Evolutionary conservation across 2,888 invertebrate genomes (phyloP).

Genomic region (Eristalis tenax): DNA sequence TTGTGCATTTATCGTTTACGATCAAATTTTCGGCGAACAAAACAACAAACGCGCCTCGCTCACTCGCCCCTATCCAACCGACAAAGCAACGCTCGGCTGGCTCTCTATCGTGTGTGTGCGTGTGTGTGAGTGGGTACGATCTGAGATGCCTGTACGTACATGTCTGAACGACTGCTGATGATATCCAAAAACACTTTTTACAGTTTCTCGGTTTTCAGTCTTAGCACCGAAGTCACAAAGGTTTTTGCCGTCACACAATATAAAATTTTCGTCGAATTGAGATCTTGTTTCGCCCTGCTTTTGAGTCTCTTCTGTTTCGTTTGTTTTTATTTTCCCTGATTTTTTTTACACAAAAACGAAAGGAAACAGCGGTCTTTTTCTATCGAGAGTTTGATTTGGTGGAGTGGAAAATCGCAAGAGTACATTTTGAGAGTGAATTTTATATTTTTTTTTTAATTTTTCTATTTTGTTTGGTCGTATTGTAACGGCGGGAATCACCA

Average conservation of each 20-base stretch:
- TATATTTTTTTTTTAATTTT: conserved; percentile 4
- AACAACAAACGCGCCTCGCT: conserved; percentile 32
- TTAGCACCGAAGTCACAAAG: conserved; percentile 70
- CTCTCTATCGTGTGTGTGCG: conserved; percentile 26
- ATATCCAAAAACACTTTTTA: conserved; percentile 70
- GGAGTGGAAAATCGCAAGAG: conserved; percentile 10
- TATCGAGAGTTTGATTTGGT: background rate
- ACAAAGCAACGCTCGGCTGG: conserved; percentile 15
- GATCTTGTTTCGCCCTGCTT: conserved; percentile 33
- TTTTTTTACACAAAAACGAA: background rate
- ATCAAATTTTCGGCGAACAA: conserved; percentile 46
- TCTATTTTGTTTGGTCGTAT: background rate
- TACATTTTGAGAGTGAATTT: background rate
- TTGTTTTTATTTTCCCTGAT: conserved; percentile 32
- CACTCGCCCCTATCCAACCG: background rate
- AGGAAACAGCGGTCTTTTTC: background rate
- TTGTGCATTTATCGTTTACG: conserved; percentile 40
- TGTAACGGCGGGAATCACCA: background rate
- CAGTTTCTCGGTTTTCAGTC: conserved; percentile 71
- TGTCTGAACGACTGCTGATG: conserved; percentile 44
- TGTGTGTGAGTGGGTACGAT: conserved; percentile 4
- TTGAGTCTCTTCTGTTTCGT: conserved; percentile 53
- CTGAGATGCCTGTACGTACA: background rate
- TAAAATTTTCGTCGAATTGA: conserved; percentile 45
- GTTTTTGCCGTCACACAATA: conserved; percentile 56